These are phyloP conservation scores for Protaetia brevitarsis DNA, from an alignment of 1,140 invertebrate species.

Conservation along the genomic window DNA sequence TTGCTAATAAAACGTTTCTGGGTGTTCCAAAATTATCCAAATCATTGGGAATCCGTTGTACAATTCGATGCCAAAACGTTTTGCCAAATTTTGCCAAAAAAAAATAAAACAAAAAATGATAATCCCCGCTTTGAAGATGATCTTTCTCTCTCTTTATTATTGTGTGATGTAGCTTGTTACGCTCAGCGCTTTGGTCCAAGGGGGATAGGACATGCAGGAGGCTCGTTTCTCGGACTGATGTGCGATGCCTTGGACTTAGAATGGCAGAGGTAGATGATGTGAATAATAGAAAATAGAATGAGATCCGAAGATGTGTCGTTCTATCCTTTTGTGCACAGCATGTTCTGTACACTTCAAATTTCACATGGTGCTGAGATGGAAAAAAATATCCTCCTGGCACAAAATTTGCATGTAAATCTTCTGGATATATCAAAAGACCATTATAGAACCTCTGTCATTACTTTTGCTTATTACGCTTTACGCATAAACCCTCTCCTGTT, in stretches of 20 bases:
- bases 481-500: background rate
- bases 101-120: background rate
- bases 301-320: no score
- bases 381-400: no score
- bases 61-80: background rate
- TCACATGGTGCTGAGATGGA: no score
- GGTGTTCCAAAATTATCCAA: background rate
- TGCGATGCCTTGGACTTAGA: conserved; percentile 65
- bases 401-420: no score
- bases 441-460: conserved; percentile 32
- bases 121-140: no score
- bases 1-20: background rate
- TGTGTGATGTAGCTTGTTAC: conserved; percentile 72
- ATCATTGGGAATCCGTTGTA: no score
- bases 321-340: background rate
- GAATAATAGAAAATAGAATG: background rate
- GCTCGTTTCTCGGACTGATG: conserved; percentile 67
- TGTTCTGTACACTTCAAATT: no score
- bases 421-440: background rate
- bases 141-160: conserved; percentile 45
- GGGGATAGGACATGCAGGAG: conserved; percentile 84
- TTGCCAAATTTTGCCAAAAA: background rate
- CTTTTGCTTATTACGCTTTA: conserved; percentile 15
- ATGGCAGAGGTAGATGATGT: conserved; percentile 63
- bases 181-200: conserved; percentile 81